These are phyloP conservation scores for Heterodera carotae DNA, from an alignment of 1,140 invertebrate species.

Conservation along the genomic window DNA sequence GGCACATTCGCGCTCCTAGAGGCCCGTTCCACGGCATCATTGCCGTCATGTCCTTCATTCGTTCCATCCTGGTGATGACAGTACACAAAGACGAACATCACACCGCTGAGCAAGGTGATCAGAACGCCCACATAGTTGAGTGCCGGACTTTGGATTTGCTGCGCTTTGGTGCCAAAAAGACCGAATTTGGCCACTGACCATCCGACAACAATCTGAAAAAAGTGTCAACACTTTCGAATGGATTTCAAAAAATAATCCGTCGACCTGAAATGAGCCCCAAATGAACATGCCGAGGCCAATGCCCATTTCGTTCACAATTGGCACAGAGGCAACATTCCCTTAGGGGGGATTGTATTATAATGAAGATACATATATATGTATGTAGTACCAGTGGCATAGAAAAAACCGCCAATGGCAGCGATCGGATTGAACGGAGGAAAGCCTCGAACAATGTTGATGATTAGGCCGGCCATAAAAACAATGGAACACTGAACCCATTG, in stretches of 20 bases:
- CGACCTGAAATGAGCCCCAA: constrained; percentile 40
- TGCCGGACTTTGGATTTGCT: constrained; percentile 43
- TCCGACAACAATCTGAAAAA: constrained; percentile 55
- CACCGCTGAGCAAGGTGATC: constrained; percentile 55
- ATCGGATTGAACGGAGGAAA: constrained; percentile 54
- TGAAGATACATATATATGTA: no score
- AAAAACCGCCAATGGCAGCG: constrained; percentile 55
- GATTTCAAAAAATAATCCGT: neutral
- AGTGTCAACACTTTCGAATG: neutral
- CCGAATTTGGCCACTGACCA: constrained; percentile 62
- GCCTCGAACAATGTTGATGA: constrained; percentile 54
- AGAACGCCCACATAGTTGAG: constrained; percentile 56
- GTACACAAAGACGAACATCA: constrained; percentile 56
- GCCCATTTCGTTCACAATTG: constrained; percentile 40
- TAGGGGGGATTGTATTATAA: neutral
- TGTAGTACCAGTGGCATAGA: constrained; percentile 63
- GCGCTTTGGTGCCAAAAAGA: constrained; percentile 53
- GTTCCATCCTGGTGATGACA: constrained; percentile 7
- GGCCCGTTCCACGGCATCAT: neutral
- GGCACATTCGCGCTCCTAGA: constrained; percentile 8
- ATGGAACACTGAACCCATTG: constrained; percentile 60
- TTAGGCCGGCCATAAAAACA: constrained; percentile 56
- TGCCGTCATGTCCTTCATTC: constrained; percentile 9
- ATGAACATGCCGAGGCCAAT: constrained; percentile 44
- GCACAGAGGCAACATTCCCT: constrained; percentile 38